Conservation (phyloP, 2,888 invertebrate genomes). For the Ophioninae sp. region DNA sequence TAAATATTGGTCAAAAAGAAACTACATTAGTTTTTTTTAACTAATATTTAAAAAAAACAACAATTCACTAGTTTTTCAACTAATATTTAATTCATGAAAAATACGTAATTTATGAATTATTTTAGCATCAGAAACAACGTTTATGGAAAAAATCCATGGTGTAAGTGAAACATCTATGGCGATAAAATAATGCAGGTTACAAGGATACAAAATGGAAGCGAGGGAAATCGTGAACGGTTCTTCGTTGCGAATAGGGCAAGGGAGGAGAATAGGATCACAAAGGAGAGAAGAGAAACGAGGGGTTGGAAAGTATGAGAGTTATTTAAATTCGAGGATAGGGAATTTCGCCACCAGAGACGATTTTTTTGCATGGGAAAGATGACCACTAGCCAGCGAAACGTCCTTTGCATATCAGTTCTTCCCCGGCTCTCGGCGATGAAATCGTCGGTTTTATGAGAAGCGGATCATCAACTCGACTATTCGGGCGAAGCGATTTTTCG, state of each 20-base stretch:
- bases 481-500: slow-evolving; percentile 22
- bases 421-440: slow-evolving; percentile 13
- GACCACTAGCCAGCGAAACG: slow-evolving; percentile 33
- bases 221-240: background rate
- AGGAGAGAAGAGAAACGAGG: slow-evolving; percentile 25
- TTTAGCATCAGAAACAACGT: too few relatives aligned
- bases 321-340: slow-evolving; percentile 17
- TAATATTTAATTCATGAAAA: too few relatives aligned
- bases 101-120: too few relatives aligned
- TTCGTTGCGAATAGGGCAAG: background rate
- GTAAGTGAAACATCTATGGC: too few relatives aligned
- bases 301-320: slow-evolving; percentile 32
- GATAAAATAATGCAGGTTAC: slow-evolving; percentile 30
- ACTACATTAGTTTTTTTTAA: too few relatives aligned
- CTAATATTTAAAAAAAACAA: too few relatives aligned
- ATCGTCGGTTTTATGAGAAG: slow-evolving; percentile 35
- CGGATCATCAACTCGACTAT: slow-evolving; percentile 34
- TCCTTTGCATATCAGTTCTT: slow-evolving; percentile 6
- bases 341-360: slow-evolving; percentile 34
- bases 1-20: too few relatives aligned
- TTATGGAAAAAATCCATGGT: too few relatives aligned
- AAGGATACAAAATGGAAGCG: slow-evolving; percentile 24
- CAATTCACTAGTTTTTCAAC: too few relatives aligned
- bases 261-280: background rate
- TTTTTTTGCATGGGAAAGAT: slow-evolving; percentile 40